Conservation (phyloP, 2,797 vertebrate species). For the Crotalus adamanteus region DNA sequence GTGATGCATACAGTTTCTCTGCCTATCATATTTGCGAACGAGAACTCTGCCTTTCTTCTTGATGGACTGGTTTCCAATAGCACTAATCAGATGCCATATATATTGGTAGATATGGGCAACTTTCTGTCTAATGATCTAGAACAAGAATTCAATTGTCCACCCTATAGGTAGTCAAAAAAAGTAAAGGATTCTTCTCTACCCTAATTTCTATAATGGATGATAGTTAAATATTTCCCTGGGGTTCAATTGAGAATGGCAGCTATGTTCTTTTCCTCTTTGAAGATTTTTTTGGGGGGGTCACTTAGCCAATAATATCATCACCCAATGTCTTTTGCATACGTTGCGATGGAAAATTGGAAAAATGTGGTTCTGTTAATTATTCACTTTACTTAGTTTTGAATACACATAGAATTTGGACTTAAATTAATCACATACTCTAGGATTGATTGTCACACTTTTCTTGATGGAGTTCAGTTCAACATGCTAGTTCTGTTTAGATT, state of each 20-base stretch:
- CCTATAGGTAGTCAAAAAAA: background rate
- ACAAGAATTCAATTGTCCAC: background rate
- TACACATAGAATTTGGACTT: background rate
- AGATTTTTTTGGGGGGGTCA: background rate
- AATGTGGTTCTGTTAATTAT: background rate
- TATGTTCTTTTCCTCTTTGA: background rate
- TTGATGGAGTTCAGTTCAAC: background rate
- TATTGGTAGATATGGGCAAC: background rate
- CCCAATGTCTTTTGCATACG: background rate
- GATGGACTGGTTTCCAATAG: background rate
- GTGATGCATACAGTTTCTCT: slow-evolving; percentile 2
- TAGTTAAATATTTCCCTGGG: background rate
- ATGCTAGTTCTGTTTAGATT: background rate
- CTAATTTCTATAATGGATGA: background rate
- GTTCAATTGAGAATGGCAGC: background rate
- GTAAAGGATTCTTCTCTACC: background rate
- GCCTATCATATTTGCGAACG: slow-evolving; percentile 23
- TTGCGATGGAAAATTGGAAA: background rate
- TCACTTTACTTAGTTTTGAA: background rate
- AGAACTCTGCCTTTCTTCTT: background rate
- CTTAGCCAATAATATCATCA: background rate
- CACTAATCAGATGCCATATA: background rate
- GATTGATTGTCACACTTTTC: background rate
- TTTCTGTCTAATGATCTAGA: background rate
- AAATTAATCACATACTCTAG: background rate